phyloP scores from a whole-genome alignment of 2,888 invertebrate species.

The Nebria salina region DNA sequence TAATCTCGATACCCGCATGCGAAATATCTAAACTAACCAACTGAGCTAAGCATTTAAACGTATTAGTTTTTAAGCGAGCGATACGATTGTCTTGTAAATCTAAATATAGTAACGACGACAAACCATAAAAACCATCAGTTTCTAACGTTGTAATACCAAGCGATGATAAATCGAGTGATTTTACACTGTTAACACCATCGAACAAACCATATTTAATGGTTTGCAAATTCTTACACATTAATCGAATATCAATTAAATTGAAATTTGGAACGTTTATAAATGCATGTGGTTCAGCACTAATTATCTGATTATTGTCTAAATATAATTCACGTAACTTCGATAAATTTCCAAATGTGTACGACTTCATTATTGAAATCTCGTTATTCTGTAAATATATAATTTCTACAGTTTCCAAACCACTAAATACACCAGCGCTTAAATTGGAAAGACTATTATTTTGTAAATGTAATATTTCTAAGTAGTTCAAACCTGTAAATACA shows the following conservation, averaged over 20 bases:
- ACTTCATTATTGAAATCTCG: slow-evolving; percentile 16
- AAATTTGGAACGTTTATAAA: slow-evolving; percentile 19
- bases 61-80: neutral
- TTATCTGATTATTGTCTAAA: slow-evolving; percentile 28
- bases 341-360: slow-evolving; percentile 21
- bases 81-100: slow-evolving; percentile 15
- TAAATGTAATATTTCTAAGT: too few species aligned
- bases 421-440: too few species aligned
- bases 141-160: slow-evolving; percentile 14
- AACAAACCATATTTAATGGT: slow-evolving; percentile 15
- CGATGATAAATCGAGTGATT: slow-evolving; percentile 2
- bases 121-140: slow-evolving; percentile 8
- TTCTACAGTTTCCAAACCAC: too few species aligned
- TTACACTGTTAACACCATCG: neutral
- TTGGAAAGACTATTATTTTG: too few species aligned
- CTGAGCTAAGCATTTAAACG: neutral
- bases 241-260: slow-evolving; percentile 2
- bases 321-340: neutral
- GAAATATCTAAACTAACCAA: neutral
- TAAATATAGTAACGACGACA: neutral
- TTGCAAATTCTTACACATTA: slow-evolving; percentile 3
- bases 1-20: neutral
- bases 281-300: slow-evolving; percentile 20
- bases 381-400: too few species aligned
- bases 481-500: too few species aligned